Conservation (phyloP, 2,888 invertebrate species). For the Geophilus truncorum region DNA sequence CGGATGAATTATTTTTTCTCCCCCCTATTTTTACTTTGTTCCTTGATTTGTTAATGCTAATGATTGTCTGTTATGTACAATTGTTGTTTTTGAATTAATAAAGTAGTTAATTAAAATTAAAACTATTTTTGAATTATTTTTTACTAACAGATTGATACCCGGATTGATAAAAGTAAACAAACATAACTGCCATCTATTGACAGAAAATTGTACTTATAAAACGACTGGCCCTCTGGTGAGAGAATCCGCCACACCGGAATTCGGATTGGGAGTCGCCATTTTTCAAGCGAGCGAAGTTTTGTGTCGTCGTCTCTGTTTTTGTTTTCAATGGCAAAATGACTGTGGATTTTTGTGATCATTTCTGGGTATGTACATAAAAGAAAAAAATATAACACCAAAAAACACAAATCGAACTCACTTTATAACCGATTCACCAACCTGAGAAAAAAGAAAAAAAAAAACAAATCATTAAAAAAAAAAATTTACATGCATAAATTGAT, state of each 20-base stretch:
- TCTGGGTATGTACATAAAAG: conserved; percentile 53
- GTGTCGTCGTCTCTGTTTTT: neutral
- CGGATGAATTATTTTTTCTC: neutral
- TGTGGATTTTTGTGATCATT: conserved; percentile 58
- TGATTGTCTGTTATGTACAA: neutral
- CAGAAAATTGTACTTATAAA: neutral
- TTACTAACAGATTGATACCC: no score
- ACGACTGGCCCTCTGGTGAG: neutral
- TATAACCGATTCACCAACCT: no score
- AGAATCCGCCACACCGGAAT: neutral
- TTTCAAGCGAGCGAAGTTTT: neutral
- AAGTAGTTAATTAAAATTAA: neutral
- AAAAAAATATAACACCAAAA: no score
- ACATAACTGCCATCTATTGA: neutral
- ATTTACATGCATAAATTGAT: no score
- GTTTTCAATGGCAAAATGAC: conserved; percentile 49
- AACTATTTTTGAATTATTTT: no score
- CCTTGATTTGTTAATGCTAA: neutral
- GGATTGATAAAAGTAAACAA: no score
- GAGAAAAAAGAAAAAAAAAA: no score
- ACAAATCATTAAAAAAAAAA: no score
- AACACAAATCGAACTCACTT: no score
- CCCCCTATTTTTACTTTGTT: neutral
- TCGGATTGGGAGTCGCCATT: neutral
- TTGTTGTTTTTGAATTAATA: neutral